Base-by-base conservation (phyloP, 2,888 invertebrate species). In the Cerastis rubricosa region DNA sequence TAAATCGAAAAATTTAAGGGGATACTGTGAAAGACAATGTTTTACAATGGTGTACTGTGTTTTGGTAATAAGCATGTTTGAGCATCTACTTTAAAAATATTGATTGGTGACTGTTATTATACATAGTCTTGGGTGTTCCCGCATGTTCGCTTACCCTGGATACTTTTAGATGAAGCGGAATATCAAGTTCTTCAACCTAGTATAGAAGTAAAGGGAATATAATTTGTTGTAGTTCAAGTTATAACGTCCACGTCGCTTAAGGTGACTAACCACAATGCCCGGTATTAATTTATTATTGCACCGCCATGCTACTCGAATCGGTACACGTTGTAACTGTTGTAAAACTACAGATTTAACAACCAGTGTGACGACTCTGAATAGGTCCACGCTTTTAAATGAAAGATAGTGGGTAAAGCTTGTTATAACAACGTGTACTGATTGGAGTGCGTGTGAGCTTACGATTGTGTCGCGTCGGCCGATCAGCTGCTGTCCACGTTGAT, bases 401-500 rank as follows among this genome's bases (percentile, higher is more conserved):
- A 49, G 35, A 54, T 12, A 29, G 47, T 49, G 22, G n/a, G 49
- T 59, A 67, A 73, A 61, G n/a, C 8, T 72, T 71, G 40, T 59
- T 71, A 68, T 40, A 71, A 25, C 78, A 80, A 87, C 71, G 81
- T 87, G 85, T 88, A 71, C 81, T 75, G 83, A 66, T 79, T 74
- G 71, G 85, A 85, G 84, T 80, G 83, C 80, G 78, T 83, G 79
- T 76, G 85, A 81, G 87, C 85, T 88, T 85, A 88, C 84, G 86
- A 85, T 81, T 89, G 84, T 91, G 90, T 88, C 88, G 89, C 90
- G 91, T 89, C 88, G 88, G 89, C 86, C 88, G 89, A 94, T 84
- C 97, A 98, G 98, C 97, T 98, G 94, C 97, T 98, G 97, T 97
- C 97, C 94, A 97, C 98, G 92, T 97, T 97, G 89, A 97, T 98